Percentiles rank a stretch among this genome's conserved stretches.
Conservation (phyloP, 1,140 invertebrate genomes). For the Neotoxoptera formosana region DNA sequence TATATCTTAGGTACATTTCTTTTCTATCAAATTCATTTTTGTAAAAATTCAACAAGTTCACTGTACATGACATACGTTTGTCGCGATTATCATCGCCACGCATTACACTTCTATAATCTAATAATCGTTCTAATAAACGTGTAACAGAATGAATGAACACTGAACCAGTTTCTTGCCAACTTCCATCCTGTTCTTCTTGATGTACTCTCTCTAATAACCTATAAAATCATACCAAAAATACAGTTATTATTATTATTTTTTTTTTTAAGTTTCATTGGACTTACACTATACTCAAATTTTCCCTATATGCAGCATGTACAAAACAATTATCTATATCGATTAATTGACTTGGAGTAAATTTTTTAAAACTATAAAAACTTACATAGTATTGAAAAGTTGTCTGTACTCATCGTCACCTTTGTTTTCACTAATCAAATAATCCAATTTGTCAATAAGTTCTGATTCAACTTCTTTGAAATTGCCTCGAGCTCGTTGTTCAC, state of each 20-base stretch:
- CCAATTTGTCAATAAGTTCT: slow-evolving; percentile 91
- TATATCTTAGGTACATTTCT: slow-evolving; percentile 96
- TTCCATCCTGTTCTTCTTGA: slow-evolving; percentile 74
- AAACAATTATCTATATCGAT: slow-evolving; percentile 5
- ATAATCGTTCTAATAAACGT: slow-evolving; percentile 81
- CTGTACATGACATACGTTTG: slow-evolving; percentile 96
- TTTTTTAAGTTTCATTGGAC: slow-evolving; percentile 63
- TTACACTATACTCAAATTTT: slow-evolving; percentile 91
- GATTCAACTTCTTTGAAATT: slow-evolving; percentile 87
- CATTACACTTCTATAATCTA: slow-evolving; percentile 92
- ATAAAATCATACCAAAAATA: slow-evolving; percentile 60
- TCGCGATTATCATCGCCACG: slow-evolving; percentile 91
- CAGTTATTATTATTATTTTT: not conserved
- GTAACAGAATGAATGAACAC: slow-evolving; percentile 93
- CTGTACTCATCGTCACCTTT: slow-evolving; percentile 94
- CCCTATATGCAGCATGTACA: slow-evolving; percentile 69
- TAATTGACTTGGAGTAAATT: not conserved
- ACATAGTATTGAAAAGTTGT: slow-evolving; percentile 92
- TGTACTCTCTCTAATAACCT: slow-evolving; percentile 88
- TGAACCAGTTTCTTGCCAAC: slow-evolving; percentile 88
- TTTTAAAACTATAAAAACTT: slow-evolving; percentile 67
- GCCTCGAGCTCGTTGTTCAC: slow-evolving; percentile 82
- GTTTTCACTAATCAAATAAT: slow-evolving; percentile 89
- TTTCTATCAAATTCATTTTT: slow-evolving; percentile 94
- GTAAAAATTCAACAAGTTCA: slow-evolving; percentile 97